Conservation (phyloP, 2,797 vertebrate genomes). For the Gallirallus australis region DNA sequence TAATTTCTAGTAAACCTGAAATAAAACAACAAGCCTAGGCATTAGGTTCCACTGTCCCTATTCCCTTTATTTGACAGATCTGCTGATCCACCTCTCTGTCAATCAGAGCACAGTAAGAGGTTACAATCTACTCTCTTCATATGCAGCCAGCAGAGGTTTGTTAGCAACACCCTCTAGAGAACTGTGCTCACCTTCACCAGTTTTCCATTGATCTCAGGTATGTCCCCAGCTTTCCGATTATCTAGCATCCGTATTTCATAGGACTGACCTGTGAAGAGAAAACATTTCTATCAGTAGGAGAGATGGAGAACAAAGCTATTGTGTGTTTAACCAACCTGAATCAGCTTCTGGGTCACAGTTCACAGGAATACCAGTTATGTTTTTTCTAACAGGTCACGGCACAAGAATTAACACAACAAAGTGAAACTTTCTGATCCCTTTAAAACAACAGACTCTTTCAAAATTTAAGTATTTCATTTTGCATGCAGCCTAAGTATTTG, state of each 20-base stretch:
- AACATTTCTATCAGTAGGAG: neutral
- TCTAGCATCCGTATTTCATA: constrained; percentile 97
- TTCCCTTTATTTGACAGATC: neutral
- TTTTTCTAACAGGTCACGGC: neutral
- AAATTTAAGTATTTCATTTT: neutral
- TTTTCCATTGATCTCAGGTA: constrained; percentile 92
- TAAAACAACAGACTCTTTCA: neutral
- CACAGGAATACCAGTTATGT: neutral
- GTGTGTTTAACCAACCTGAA: neutral
- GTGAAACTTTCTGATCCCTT: neutral
- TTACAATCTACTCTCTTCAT: neutral
- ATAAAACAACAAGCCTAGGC: neutral
- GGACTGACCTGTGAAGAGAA: constrained; percentile 89
- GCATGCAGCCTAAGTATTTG: neutral
- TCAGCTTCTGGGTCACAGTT: neutral
- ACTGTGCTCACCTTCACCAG: constrained; percentile 89
- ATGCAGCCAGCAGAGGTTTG: neutral
- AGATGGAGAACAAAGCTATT: neutral
- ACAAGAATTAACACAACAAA: neutral
- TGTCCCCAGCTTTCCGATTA: constrained; percentile 92
- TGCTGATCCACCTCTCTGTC: neutral
- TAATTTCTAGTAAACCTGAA: neutral
- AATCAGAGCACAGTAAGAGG: neutral
- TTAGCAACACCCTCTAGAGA: neutral
- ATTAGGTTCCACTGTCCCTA: neutral